Evolutionary conservation across 2,797 vertebrate genomes (phyloP).

Genomic region (Zalophus californianus): DNA sequence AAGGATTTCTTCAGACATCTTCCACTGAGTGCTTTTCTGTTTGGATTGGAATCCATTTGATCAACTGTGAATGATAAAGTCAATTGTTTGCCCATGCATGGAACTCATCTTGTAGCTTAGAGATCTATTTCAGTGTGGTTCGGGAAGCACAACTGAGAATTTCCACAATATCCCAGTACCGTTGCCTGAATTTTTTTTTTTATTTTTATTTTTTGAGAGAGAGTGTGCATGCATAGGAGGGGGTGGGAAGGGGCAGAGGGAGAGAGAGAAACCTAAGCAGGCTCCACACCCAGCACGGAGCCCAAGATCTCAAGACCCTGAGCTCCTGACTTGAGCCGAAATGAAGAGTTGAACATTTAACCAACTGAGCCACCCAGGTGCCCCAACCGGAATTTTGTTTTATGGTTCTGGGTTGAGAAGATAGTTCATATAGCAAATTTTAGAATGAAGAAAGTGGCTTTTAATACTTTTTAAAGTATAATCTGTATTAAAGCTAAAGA

Average conservation of each 20-base stretch:
- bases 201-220: background rate
- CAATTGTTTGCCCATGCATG: background rate
- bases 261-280: background rate
- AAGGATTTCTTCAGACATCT: background rate
- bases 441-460: background rate
- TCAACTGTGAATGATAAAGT: background rate
- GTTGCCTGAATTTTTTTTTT: background rate
- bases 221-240: background rate
- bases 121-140: background rate
- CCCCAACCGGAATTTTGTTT: background rate
- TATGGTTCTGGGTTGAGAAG: background rate
- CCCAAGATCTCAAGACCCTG: background rate
- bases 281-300: background rate
- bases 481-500: slow-evolving; percentile 14
- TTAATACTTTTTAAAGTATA: background rate
- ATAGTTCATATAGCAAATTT: background rate
- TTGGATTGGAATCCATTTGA: background rate
- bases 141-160: background rate
- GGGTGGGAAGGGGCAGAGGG: accelerated
- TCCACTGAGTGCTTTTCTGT: background rate
- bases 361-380: background rate
- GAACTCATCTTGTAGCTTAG: background rate
- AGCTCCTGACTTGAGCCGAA: background rate
- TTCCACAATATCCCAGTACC: background rate
- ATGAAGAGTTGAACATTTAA: background rate